phyloP scores from a whole-genome alignment of 1,140 invertebrate species.

The Oedothorax gibbosus region DNA sequence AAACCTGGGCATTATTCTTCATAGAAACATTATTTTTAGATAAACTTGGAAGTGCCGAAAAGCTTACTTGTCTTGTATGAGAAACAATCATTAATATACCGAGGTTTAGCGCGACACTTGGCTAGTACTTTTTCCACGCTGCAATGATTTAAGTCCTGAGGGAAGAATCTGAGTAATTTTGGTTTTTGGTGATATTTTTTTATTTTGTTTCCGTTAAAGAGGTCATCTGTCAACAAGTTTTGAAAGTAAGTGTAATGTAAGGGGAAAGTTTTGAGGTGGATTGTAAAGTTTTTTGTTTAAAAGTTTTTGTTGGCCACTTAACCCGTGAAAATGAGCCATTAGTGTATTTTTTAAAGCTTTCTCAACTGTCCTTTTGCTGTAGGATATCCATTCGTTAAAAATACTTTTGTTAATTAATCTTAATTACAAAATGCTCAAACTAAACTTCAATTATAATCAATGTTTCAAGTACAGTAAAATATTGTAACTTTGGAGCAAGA shows the following conservation, averaged over 20 bases:
- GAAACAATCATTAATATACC: conserved; percentile 39
- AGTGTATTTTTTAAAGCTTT: too few species aligned
- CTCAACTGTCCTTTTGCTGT: too few species aligned
- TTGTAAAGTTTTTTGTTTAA: too few species aligned
- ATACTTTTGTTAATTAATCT: too few species aligned
- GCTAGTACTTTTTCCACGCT: not conserved
- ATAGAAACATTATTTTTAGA: conserved; percentile 23
- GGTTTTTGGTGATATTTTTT: not conserved
- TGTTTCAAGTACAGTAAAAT: too few species aligned
- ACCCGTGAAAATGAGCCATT: too few species aligned
- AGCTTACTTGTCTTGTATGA: not conserved
- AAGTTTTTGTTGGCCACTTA: too few species aligned
- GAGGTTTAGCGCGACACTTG: conserved; percentile 20
- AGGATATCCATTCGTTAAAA: too few species aligned
- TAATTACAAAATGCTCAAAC: too few species aligned
- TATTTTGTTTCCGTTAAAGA: conserved; percentile 14
- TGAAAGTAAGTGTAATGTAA: not conserved
- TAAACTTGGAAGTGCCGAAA: conserved; percentile 13
- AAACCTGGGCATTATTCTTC: conserved; percentile 28
- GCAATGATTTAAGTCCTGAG: conserved; percentile 31
- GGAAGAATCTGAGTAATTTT: conserved; percentile 7
- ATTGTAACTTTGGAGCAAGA: too few species aligned
- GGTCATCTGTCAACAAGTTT: conserved; percentile 35
- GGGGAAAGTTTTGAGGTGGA: not conserved
- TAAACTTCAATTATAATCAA: too few species aligned